Base-by-base conservation (phyloP, 2,888 invertebrate species). In the Eurois occulta region DNA sequence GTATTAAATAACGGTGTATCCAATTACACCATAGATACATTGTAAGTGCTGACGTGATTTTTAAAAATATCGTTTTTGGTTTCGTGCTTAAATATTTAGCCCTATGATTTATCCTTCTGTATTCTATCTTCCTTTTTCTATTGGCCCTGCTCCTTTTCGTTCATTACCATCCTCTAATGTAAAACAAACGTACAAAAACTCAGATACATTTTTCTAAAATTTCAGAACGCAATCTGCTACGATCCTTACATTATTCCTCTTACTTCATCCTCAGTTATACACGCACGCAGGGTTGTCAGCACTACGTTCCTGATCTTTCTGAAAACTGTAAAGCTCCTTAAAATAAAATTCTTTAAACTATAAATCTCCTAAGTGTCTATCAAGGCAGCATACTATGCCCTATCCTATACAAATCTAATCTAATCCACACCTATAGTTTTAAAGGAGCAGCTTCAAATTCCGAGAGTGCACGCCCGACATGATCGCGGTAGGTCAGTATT, bases 401-500 rank as follows among this genome's bases (percentile, higher is more conserved):
- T 13, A 72, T 52, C 60, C 58, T 13, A 72, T 52, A 52, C 13
- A 69, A 60, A 83, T 77, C 28, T 4, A 16, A 24, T 13, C 7
- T 41, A n/a, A 21, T 70, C 1, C n/a, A 62, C 18, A n/a, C 62
- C 35, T 24, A 48, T 24, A n/a, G 71, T 64, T 60, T 52, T 35
- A 18, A 67, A 72, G 66, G 48, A 55, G 43, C 64, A 68, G 72
- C 55, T 67, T 73, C 41, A 76, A 60, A 78, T 78, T 87, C 32
- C 62, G 35, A 79, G 72, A 66, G 67, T 65, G 18, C 64, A 68
- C 75, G 66, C 60, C 66, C 64, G 70, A 67, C 52, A 62, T 67
- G 75, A 72, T 76, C 79, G 65, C 48, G 76, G 82, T 87, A 84
- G 78, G 87, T 84, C 84, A 78, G 75, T 84, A 82, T 72, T 84